Evolutionary conservation across 2,113 vertebrate species (phyloP), one percentile per base, ranked within the genome.

Genomic region (Hippocampus barbouri): DNA sequence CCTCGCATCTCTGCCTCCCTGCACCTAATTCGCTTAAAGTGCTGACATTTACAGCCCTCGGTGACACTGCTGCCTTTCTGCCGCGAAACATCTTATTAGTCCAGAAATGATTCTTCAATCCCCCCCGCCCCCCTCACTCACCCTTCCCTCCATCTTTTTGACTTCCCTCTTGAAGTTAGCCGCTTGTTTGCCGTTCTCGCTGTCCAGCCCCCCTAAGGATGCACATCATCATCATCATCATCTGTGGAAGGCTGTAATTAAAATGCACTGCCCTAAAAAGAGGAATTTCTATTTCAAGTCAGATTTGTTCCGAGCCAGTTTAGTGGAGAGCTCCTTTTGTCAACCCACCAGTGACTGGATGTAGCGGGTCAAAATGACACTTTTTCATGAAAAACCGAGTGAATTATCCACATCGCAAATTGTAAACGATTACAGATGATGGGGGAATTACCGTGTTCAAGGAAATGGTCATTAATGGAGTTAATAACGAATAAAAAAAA

Each of bases 21-120:
- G 68, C 72, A 60, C 72, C 73, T 89, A 86, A 88, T 91, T 90
- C 85, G 89, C 79, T 82, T 49, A 72, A 75, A 81, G 80, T 66
- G 74, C 83, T 88, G 86, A 85, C 82, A 83, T 89, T 87, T 88
- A 73, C 77, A 84, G 60, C 78, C 76, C 86, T 82, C 78, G 70
- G 80, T 80, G 77, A 76, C 80, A 82, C 41, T 40, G 56, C 51
- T 76, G 49, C 66, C 64, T 67, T 79, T 85, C 68, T 43, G 73
- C 70, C 4, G 60, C 71, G 72, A 85, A 85, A 80, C 67, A 59
- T 79, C 86, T 86, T 80, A 87, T 88, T 89, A 88, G 83, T 77
- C 66, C 65, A 69, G 80, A 70, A 77, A 77, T 63, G 70, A 77
- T 87, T 70, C 45, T 47, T 43, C 45, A 10, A 18, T 68, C 62